These are phyloP conservation scores for Callitettix versicolor DNA, from an alignment of 1,140 invertebrate genomes.

Conservation along the genomic window DNA sequence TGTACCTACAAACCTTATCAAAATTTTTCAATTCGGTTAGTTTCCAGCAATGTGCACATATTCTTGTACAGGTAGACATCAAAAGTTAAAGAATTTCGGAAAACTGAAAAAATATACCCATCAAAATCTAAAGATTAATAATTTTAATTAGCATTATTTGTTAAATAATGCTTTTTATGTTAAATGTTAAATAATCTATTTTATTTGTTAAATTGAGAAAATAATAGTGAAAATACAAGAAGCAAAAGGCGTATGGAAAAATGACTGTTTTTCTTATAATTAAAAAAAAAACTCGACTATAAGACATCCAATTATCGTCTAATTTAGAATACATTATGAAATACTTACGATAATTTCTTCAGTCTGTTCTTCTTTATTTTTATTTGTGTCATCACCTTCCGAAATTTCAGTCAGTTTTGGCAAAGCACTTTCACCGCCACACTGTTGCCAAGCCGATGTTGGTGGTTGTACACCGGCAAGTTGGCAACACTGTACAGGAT, in stretches of 20 bases:
- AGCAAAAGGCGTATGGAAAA: too few species aligned
- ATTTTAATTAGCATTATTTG: neutral
- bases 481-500: constrained; percentile 54
- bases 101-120: too few species aligned
- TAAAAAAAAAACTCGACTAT: neutral
- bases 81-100: too few species aligned
- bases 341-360: constrained; percentile 31
- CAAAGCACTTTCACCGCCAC: constrained; percentile 1
- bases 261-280: neutral
- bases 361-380: constrained; percentile 3
- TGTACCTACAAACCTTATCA: too few species aligned
- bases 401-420: neutral
- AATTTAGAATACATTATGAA: neutral
- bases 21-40: too few species aligned
- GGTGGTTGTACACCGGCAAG: constrained; percentile 54
- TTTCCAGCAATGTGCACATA: too few species aligned
- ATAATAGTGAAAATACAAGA: too few species aligned
- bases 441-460: constrained; percentile 14
- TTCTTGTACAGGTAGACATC: too few species aligned
- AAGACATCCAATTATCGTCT: neutral
- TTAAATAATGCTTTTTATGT: too few species aligned
- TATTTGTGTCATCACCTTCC: neutral
- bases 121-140: too few species aligned
- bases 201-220: too few species aligned
- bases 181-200: too few species aligned